phyloP scores from a whole-genome alignment of 35 echinoderm and acorn worm species.

The Strongylocentrotus purpuratus region DNA sequence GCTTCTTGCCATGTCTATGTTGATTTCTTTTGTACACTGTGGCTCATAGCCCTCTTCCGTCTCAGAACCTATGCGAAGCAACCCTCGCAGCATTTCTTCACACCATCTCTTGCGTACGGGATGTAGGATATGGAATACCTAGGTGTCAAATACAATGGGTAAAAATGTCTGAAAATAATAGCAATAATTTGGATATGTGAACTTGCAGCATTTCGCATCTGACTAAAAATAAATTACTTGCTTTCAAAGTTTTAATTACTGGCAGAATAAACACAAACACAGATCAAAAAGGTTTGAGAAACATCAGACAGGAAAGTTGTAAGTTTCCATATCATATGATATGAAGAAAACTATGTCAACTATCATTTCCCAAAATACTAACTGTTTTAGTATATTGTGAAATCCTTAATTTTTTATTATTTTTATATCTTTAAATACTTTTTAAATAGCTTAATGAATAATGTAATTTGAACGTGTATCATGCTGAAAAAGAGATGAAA shows the following conservation, averaged over 20 bases:
- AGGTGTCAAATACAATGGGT: neutral
- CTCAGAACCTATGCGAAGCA: slow-evolving; percentile 27
- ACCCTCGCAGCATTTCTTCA: slow-evolving; percentile 73
- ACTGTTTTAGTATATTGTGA: no score
- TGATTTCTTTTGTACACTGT: neutral
- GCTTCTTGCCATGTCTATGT: neutral
- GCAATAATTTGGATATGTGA: no score
- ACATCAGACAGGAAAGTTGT: neutral
- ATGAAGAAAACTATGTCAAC: no score
- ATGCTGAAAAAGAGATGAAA: no score
- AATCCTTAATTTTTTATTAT: no score
- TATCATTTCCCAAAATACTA: no score
- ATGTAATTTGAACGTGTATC: no score
- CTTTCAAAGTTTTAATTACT: neutral
- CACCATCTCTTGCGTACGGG: slow-evolving; percentile 80
- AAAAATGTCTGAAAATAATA: neutral
- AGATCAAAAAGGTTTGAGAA: neutral
- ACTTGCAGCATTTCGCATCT: no score
- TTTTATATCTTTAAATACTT: no score
- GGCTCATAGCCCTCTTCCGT: neutral
- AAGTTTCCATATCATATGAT: no score
- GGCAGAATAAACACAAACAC: neutral
- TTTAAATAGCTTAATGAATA: no score
- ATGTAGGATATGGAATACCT: slow-evolving; percentile 91
- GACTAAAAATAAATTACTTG: neutral